These are phyloP conservation scores for Sphaerophoria rueppellii DNA, from an alignment of 2,888 invertebrate species.

Conservation along the genomic window DNA sequence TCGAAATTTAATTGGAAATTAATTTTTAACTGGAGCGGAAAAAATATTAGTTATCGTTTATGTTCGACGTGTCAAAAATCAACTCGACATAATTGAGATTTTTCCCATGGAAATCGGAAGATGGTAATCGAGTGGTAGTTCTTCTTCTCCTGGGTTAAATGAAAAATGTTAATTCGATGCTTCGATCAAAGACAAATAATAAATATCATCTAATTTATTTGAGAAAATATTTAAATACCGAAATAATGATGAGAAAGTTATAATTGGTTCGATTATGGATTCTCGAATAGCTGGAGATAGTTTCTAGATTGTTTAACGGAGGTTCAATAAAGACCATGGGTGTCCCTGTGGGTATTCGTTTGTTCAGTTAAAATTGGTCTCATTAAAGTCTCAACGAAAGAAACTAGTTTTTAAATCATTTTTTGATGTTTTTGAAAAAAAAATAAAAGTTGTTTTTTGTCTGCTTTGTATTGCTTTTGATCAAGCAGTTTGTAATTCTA, in stretches of 20 bases:
- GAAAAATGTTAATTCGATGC: slow-evolving; percentile 13
- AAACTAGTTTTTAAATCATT: background rate
- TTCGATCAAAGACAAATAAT: slow-evolving; percentile 31
- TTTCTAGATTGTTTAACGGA: slow-evolving; percentile 19
- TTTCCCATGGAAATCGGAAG: slow-evolving; percentile 12
- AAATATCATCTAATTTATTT: slow-evolving; percentile 44
- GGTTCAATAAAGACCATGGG: slow-evolving; percentile 20
- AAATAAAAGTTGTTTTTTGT: background rate
- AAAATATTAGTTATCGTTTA: slow-evolving; percentile 22
- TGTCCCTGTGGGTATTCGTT: slow-evolving; percentile 5
- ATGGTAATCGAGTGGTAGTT: background rate
- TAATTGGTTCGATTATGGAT: slow-evolving; percentile 1
- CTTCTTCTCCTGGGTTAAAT: background rate
- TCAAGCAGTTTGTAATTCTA: slow-evolving; percentile 42
- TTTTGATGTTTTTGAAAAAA: background rate
- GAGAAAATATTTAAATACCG: slow-evolving; percentile 27
- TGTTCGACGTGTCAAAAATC: background rate
- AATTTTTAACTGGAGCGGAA: slow-evolving; percentile 44
- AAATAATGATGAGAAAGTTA: slow-evolving; percentile 34
- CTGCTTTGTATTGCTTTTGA: background rate
- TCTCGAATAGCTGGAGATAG: background rate
- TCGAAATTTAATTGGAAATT: slow-evolving; percentile 53
- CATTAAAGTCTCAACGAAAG: background rate
- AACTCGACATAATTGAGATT: background rate
- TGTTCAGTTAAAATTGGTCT: background rate